Conservation (phyloP, 2,888 invertebrate species). For the Scaeva pyrastri region DNA sequence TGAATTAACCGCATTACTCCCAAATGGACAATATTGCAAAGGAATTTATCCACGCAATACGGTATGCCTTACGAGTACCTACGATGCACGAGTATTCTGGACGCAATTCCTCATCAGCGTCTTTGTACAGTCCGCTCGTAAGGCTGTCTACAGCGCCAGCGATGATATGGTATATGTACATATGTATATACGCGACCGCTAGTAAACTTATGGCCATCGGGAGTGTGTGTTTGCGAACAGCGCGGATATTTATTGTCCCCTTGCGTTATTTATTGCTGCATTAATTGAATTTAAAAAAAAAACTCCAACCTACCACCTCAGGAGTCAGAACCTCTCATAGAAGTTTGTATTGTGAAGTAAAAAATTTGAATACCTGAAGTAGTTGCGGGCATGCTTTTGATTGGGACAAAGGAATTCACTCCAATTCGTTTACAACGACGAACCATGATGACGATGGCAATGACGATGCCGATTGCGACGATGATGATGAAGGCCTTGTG, state of each 20-base stretch:
- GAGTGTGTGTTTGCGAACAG: not conserved
- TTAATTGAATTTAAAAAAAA: slow-evolving; percentile 72
- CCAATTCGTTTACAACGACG: slow-evolving; percentile 33
- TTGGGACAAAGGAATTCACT: slow-evolving; percentile 35
- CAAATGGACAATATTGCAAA: slow-evolving; percentile 32
- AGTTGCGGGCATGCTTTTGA: slow-evolving; percentile 42
- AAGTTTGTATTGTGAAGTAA: slow-evolving; percentile 28
- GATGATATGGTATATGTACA: slow-evolving; percentile 38
- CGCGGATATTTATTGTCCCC: slow-evolving; percentile 70
- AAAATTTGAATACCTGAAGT: slow-evolving; percentile 56
- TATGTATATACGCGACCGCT: no score
- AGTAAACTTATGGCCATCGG: not conserved
- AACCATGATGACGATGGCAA: slow-evolving; percentile 41
- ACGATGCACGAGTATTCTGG: slow-evolving; percentile 29
- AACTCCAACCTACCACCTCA: slow-evolving; percentile 20
- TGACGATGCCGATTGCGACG: slow-evolving; percentile 21
- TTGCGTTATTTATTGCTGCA: slow-evolving; percentile 74
- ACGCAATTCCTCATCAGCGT: slow-evolving; percentile 46
- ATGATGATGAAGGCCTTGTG: slow-evolving; percentile 55
- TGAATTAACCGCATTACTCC: slow-evolving; percentile 29
- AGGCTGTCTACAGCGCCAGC: slow-evolving; percentile 10
- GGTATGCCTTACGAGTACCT: no score
- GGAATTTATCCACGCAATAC: slow-evolving; percentile 46
- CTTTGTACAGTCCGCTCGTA: slow-evolving; percentile 28
- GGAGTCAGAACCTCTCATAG: not conserved